Percentiles rank a stretch among this genome's conserved stretches.
Conservation (phyloP, 2,888 invertebrate genomes). For the Micoletzkya japonica region DNA sequence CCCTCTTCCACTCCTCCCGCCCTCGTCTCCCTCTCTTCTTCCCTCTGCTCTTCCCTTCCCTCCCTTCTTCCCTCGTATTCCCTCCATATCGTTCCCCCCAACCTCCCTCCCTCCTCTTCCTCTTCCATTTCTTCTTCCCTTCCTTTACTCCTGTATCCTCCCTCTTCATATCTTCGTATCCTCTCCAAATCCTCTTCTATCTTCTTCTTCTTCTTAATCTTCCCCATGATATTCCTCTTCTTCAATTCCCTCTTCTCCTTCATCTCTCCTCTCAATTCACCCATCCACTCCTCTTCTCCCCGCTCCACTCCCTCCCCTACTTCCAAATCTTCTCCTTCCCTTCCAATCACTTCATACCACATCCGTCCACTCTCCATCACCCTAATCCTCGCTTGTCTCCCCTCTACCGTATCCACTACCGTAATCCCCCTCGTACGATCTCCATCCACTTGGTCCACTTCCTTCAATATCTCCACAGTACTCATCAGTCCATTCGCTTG, state of each 20-base stretch:
- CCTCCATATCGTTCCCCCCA: background rate
- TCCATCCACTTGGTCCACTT: background rate
- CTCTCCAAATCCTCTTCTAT: too few relatives aligned
- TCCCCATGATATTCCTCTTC: slow-evolving; percentile 15
- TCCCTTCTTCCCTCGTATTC: background rate
- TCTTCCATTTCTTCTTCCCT: background rate
- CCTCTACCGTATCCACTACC: slow-evolving; percentile 6
- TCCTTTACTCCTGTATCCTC: background rate
- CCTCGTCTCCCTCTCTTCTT: slow-evolving; percentile 4
- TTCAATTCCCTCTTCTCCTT: slow-evolving; percentile 26
- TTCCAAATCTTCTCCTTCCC: slow-evolving; percentile 21
- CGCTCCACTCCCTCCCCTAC: slow-evolving; percentile 8
- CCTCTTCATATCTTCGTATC: background rate
- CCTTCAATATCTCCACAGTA: slow-evolving; percentile 2
- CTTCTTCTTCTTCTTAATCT: slow-evolving; percentile 14
- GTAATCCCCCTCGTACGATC: slow-evolving; percentile 5
- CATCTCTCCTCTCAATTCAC: slow-evolving; percentile 20
- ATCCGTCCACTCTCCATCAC: slow-evolving; percentile 36
- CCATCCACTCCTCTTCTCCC: slow-evolving; percentile 21
- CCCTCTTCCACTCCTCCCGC: slow-evolving; percentile 1
- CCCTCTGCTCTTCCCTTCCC: background rate
- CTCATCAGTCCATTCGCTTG: background rate
- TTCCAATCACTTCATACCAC: slow-evolving; percentile 30
- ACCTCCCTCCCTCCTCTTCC: slow-evolving; percentile 3
- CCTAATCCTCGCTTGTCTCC: slow-evolving; percentile 22